Conservation (phyloP, 2,797 vertebrate species). For the Perodicticus potto region DNA sequence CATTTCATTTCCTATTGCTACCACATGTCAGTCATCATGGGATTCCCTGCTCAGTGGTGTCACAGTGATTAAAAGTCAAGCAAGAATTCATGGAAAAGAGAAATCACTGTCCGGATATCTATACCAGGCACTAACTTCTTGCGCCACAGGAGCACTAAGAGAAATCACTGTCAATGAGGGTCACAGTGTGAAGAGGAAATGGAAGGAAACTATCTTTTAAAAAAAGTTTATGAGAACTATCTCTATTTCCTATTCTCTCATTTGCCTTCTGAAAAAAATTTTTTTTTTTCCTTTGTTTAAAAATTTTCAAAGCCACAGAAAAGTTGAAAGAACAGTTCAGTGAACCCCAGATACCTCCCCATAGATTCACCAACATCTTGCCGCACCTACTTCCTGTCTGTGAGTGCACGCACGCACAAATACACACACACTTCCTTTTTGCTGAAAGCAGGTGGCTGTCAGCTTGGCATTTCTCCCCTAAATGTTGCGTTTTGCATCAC, state of each 20-base stretch:
- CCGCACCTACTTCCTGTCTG: constrained; percentile 35
- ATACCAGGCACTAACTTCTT: too few species aligned
- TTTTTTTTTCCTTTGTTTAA: background rate
- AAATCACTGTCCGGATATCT: background rate
- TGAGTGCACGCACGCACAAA: rapidly evolving
- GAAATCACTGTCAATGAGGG: background rate
- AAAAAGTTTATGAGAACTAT: background rate
- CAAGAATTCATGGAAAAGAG: background rate
- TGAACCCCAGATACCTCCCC: background rate
- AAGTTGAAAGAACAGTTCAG: background rate
- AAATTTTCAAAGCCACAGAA: constrained; percentile 38
- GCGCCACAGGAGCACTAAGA: too few species aligned
- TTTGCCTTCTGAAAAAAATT: background rate
- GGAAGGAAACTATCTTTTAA: background rate
- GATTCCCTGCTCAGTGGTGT: background rate
- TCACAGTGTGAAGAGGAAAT: background rate
- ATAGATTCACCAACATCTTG: background rate
- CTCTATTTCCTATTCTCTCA: constrained; percentile 23
- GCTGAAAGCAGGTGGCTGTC: background rate
- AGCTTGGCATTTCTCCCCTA: background rate
- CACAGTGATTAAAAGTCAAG: background rate
- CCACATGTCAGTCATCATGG: background rate
- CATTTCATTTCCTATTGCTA: background rate
- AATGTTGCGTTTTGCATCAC: background rate
- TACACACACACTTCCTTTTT: background rate